Percentiles rank a stretch among this genome's conserved stretches.
Conservation (phyloP, 2,888 invertebrate species). For the Neria commutata region DNA sequence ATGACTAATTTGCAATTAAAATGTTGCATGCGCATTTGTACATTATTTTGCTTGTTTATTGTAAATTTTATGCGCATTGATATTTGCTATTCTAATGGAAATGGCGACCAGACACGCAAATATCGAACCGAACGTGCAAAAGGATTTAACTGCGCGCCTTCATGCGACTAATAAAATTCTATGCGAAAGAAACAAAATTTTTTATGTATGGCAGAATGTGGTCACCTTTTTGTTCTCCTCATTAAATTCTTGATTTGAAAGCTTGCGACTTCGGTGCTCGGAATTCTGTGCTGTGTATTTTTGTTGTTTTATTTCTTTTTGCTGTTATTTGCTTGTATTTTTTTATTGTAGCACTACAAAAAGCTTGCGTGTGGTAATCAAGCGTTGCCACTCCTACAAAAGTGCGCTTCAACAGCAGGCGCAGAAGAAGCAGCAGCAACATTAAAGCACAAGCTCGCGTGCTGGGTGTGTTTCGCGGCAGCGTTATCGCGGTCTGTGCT, state of each 20-base stretch:
- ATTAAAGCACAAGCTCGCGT: background rate
- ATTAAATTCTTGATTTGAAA: too few species aligned
- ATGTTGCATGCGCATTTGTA: background rate
- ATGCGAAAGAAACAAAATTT: too few species aligned
- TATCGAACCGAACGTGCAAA: background rate
- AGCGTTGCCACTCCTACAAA: background rate
- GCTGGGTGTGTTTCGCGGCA: background rate
- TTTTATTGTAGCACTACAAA: too few species aligned
- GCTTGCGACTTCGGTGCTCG: background rate
- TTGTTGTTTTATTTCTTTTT: background rate
- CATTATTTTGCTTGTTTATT: background rate
- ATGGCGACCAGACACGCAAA: background rate
- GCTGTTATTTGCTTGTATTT: too few species aligned
- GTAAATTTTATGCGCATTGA: background rate
- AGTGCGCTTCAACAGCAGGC: background rate
- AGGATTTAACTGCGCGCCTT: too few species aligned
- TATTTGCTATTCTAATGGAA: constrained; percentile 4
- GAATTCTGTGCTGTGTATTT: background rate
- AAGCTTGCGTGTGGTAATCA: background rate
- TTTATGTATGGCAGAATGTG: too few species aligned
- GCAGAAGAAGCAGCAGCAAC: background rate
- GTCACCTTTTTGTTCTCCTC: too few species aligned
- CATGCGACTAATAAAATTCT: too few species aligned
- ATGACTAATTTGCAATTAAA: constrained; percentile 10
- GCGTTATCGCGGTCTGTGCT: background rate